A percentile compares a stretch with the other conserved stretches of the same genome.
These are phyloP conservation scores for Drosophila quadrilineata DNA, from an alignment of 1,140 invertebrate genomes.

Conservation along the genomic window DNA sequence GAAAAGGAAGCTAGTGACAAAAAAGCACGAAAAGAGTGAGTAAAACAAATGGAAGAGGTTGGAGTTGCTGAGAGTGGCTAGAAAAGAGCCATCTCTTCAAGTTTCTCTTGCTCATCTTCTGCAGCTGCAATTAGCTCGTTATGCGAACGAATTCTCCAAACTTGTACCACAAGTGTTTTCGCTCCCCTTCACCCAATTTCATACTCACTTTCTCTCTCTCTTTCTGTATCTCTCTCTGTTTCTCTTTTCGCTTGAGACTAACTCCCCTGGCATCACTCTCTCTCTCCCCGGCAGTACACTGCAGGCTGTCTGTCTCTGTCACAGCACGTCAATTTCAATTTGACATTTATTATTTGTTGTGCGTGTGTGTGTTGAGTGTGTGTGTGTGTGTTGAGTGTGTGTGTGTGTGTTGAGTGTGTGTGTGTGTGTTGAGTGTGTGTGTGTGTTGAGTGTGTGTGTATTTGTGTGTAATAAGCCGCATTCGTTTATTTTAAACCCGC, in stretches of 20 bases:
- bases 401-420: conserved; percentile 1
- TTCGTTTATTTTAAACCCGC: conserved; percentile 77
- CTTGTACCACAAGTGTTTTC: neutral
- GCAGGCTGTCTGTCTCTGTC: conserved; percentile 40
- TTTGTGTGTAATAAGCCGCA: conserved; percentile 68
- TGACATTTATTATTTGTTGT: conserved; percentile 63
- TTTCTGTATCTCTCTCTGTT: neutral
- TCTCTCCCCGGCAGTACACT: too few relatives aligned
- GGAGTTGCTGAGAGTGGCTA: too few relatives aligned
- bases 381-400: neutral
- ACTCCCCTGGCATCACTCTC: neutral
- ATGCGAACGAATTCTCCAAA: too few relatives aligned
- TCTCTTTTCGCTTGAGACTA: neutral
- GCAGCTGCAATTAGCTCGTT: too few relatives aligned
- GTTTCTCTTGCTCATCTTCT: too few relatives aligned
- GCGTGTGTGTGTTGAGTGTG: neutral
- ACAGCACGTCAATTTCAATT: conserved; percentile 75
- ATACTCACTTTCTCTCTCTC: neutral
- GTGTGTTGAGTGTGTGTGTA: conserved; percentile 7
- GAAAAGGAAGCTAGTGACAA: too few relatives aligned
- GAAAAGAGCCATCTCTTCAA: too few relatives aligned
- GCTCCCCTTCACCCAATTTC: too few relatives aligned
- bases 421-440: conserved; percentile 1
- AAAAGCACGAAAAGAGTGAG: too few relatives aligned
- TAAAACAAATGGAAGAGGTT: too few relatives aligned